These are phyloP conservation scores for Drosophila nikananu DNA, from an alignment of 1,140 invertebrate species.

Conservation along the genomic window DNA sequence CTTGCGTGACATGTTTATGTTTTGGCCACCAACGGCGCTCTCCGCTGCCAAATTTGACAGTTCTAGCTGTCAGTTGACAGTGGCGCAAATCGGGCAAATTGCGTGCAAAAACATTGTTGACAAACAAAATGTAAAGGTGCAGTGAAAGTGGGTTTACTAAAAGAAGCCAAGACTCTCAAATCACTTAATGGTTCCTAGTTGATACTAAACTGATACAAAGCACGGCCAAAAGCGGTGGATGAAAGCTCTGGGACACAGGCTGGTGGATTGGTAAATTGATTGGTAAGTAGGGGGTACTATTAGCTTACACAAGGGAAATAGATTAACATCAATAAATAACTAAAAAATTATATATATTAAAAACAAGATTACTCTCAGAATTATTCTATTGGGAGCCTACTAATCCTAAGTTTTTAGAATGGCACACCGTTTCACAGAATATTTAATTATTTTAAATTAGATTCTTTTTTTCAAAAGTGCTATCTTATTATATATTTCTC, in stretches of 20 bases:
- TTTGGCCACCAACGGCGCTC: slow-evolving; percentile 77
- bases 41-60: slow-evolving; percentile 76
- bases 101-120: slow-evolving; percentile 19
- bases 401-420: too few species aligned
- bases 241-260: slow-evolving; percentile 4
- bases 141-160: slow-evolving; percentile 8
- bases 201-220: slow-evolving; percentile 65
- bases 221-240: slow-evolving; percentile 11
- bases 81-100: slow-evolving; percentile 49
- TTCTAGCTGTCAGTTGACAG: slow-evolving; percentile 73
- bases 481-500: not conserved
- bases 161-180: slow-evolving; percentile 26
- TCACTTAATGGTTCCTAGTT: slow-evolving; percentile 76
- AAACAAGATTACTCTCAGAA: not conserved
- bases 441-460: too few species aligned
- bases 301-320: not conserved
- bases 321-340: not conserved
- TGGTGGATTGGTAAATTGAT: slow-evolving; percentile 61
- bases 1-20: slow-evolving; percentile 76
- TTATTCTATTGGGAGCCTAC: not conserved
- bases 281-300: slow-evolving; percentile 42
- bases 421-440: too few species aligned
- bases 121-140: slow-evolving; percentile 32
- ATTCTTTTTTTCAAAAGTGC: not conserved
- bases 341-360: not conserved